Base-by-base conservation (phyloP, 2,113 vertebrate species). In the Halichoeres trimaculatus region DNA sequence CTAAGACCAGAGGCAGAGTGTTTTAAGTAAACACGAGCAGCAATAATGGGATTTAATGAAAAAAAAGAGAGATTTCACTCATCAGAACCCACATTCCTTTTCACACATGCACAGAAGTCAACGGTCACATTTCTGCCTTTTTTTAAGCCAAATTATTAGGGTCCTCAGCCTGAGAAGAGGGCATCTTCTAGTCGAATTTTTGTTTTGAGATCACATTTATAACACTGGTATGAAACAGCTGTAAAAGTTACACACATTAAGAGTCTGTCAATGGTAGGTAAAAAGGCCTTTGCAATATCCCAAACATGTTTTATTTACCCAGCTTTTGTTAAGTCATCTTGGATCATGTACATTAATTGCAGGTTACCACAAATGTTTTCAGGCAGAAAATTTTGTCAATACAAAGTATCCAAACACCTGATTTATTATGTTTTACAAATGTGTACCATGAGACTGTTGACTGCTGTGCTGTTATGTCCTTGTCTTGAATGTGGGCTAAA, bases 21-120 rank as follows among this genome's bases (percentile, higher is more conserved):
- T 40, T 40, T 48, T 10, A 1, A n/a, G 45, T n/a, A 48, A 43
- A 43, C 41, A 3, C 41, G 14, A 14, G 41, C 9, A n/a, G 19
- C 38, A 40, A 40, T 40, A 10, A 13, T 74, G 81, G 68, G 74
- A 86, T 87, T 80, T 50, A 78, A 55, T 75, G 64, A 30, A 6
- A 54, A 86, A 76, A 38, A 84, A 16, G 74, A 81, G 70, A 85
- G 76, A 84, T 80, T 83, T 81, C 4, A 76, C 74, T 41, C 19
- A 45, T 74, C 69, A 75, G 64, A 75, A 14, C 23, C 56, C 56
- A 83, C 77, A 81, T 80, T 84, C 19, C 23, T 79, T 73, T 80
- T 56, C 48, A 74, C 50, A 36, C 50, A 36, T 54, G 45, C 82
- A 86, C 71, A 85, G 74, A 68, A 89, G 76, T 65, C 84, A 89